Base-by-base conservation (phyloP, 2,888 invertebrate species). In the Pristionchus mayeri region DNA sequence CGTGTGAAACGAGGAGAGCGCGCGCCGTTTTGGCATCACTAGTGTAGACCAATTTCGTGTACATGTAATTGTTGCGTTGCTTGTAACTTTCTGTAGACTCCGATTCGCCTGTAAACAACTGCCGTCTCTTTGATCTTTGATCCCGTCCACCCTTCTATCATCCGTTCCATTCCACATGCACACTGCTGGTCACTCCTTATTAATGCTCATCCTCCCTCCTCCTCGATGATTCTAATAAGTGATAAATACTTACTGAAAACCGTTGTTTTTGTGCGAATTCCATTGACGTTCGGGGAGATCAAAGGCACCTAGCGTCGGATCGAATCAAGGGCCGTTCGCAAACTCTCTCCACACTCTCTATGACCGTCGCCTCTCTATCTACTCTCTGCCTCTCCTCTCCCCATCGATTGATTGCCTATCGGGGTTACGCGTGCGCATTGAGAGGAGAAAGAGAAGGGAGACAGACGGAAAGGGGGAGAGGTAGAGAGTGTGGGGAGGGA, bases 161-260 rank as follows among this genome's bases (percentile, higher is more conserved):
- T 50, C 11, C 21, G n/a, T 63, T 30, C 50, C 76, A 48, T 34
- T 78, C 50, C 50, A 30, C 44, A 78, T 40, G 24, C 30, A 78
- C 50, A 78, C 76, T 78, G 76, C 76, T 78, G 76, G 76, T 78
- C 76, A 78, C 50, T 71, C 40, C 40, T 24, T 71, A 71, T 71
- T 71, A 71, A 40, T 71, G 44, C 71, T 40, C 71, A 71, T 71
- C 24, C 44, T 18, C 71, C 34, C 44, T 54, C 21, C 11, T 16
- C 34, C 63, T n/a, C n/a, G n/a, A n/a, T 9, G 71, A 71, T 40
- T 44, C 34, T 71, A 71, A 71, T 71, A 71, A 71, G 71, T 71
- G 71, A 71, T 71, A 71, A 71, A 71, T 71, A 71, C 71, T 71
- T 21, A 71, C 63, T 63, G 34, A 44, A 44, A 9, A 44, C 7